phyloP scores from a whole-genome alignment of 2,113 vertebrate species.

The Podocnemis expansa region DNA sequence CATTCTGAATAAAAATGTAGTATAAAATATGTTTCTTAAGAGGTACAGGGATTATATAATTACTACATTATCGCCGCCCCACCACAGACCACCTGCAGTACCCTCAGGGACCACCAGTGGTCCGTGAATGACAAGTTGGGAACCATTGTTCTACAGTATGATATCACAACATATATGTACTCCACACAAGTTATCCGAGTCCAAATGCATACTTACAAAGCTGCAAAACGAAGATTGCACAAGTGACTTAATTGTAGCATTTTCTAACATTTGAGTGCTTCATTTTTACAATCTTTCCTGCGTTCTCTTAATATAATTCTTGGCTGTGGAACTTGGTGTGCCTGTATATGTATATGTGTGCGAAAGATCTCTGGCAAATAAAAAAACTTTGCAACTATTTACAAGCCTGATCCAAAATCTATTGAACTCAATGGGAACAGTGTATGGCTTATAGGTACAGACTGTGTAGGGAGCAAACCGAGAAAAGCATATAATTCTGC shows the following conservation, averaged over 20 bases:
- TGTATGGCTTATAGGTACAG: neutral
- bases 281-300: neutral
- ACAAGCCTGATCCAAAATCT: neutral
- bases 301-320: neutral
- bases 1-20: too few species aligned
- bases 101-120: too few species aligned
- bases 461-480: neutral
- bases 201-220: neutral
- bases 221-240: neutral
- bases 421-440: neutral
- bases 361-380: slow-evolving; percentile 5
- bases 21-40: too few species aligned
- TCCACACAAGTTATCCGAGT: neutral
- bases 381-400: neutral
- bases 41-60: too few species aligned
- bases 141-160: accelerated
- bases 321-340: neutral
- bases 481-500: neutral
- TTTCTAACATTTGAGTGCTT: neutral
- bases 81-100: too few species aligned
- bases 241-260: neutral
- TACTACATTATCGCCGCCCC: too few species aligned
- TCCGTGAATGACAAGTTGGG: too few species aligned
- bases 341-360: neutral
- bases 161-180: neutral